A percentile compares a stretch with the other conserved stretches of the same genome.
Evolutionary conservation across 2,797 vertebrate species (phyloP).

Genomic region (Adelosebastes latens): DNA sequence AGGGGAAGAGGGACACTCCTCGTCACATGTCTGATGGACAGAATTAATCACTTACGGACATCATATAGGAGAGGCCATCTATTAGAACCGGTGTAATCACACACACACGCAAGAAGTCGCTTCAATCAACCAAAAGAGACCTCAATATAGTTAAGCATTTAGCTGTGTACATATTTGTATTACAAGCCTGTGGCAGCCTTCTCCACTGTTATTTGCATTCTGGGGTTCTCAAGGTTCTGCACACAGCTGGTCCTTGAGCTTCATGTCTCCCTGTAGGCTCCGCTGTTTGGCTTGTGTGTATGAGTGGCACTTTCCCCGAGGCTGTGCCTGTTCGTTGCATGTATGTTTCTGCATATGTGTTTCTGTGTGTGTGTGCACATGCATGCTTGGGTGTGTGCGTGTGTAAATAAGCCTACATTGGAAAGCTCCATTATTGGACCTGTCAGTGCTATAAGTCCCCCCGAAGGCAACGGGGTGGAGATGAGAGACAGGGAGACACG

Average conservation of each 20-base stretch:
- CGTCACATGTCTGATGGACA: conserved; percentile 70
- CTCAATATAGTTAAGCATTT: conserved; percentile 62
- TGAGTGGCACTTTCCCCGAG: conserved; percentile 77
- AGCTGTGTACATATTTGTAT: conserved; percentile 74
- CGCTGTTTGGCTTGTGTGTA: conserved; percentile 66
- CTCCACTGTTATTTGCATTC: conserved; percentile 65
- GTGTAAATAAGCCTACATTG: conserved; percentile 64
- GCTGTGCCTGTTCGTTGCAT: conserved; percentile 60
- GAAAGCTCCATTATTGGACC: conserved; percentile 79
- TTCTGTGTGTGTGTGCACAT: not conserved
- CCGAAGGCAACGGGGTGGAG: conserved; percentile 73
- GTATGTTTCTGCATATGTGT: conserved; percentile 27
- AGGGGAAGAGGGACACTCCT: conserved; percentile 62
- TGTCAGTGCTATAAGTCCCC: conserved; percentile 74
- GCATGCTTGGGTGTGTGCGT: conserved; percentile 11
- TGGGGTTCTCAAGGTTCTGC: conserved; percentile 70
- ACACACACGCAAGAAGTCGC: conserved; percentile 35
- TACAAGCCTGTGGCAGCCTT: conserved; percentile 66
- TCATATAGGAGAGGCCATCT: conserved; percentile 63
- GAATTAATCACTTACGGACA: conserved; percentile 73
- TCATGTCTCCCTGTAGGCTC: conserved; percentile 77
- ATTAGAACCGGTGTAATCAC: conserved; percentile 64
- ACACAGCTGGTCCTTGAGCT: conserved; percentile 77
- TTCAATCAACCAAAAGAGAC: conserved; percentile 64
- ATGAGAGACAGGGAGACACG: conserved; percentile 71